Percentiles rank a stretch among this genome's conserved stretches.
Conservation (phyloP, 2,888 invertebrate genomes). For the Notodonta dromedarius region DNA sequence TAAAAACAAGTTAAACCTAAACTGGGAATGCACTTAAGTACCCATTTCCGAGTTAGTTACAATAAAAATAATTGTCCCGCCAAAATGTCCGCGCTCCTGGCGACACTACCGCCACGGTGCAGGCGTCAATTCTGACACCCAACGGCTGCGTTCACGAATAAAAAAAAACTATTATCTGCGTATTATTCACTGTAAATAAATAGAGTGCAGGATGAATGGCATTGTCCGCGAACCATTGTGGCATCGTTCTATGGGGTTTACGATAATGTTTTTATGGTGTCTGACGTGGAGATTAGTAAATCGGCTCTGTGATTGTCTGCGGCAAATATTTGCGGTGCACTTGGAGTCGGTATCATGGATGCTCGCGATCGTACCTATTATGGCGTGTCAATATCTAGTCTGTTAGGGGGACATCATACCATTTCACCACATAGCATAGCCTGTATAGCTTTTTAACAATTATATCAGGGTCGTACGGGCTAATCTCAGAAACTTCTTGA, state of each 20-base stretch:
- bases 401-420: neutral
- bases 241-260: slow-evolving; percentile 56
- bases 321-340: slow-evolving; percentile 75
- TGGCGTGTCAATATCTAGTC: slow-evolving; percentile 37
- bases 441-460: too few species aligned
- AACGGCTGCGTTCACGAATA: slow-evolving; percentile 58
- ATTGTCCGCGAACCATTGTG: slow-evolving; percentile 68
- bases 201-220: slow-evolving; percentile 65
- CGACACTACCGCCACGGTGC: slow-evolving; percentile 34
- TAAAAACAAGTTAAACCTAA: too few species aligned
- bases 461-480: too few species aligned
- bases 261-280: slow-evolving; percentile 64
- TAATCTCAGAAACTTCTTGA: too few species aligned
- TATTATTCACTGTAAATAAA: slow-evolving; percentile 79
- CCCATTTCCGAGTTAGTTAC: too few species aligned
- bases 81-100: slow-evolving; percentile 26
- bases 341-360: slow-evolving; percentile 47
- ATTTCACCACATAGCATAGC: neutral
- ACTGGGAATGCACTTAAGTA: too few species aligned
- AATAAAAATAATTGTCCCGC: slow-evolving; percentile 20
- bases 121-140: slow-evolving; percentile 76
- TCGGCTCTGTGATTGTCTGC: slow-evolving; percentile 61
- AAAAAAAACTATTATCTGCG: slow-evolving; percentile 76
- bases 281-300: slow-evolving; percentile 67
- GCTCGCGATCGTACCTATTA: slow-evolving; percentile 60